A percentile compares a stretch with the other conserved stretches of the same genome.
Evolutionary conservation across 2,888 invertebrate species (phyloP).

Genomic region (Elmis aenea): DNA sequence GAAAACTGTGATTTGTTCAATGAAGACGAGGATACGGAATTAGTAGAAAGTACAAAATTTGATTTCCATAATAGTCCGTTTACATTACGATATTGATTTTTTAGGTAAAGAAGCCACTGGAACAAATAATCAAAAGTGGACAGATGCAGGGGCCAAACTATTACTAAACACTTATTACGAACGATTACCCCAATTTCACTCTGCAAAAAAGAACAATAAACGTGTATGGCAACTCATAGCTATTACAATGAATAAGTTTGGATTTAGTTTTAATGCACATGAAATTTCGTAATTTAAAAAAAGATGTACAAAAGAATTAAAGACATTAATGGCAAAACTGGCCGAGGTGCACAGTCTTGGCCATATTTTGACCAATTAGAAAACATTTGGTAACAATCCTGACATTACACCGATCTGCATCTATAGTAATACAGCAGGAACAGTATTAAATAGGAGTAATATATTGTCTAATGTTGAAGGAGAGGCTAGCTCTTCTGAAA

Average conservation of each 20-base stretch:
- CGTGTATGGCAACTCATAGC: background rate
- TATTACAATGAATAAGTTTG: background rate
- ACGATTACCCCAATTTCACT: background rate
- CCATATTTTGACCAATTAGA: conserved; percentile 4
- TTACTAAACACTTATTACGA: conserved; percentile 1
- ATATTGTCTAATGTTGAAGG: no score
- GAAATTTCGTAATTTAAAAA: conserved; percentile 4
- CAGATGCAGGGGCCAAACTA: background rate
- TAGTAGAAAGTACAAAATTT: no score
- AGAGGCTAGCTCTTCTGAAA: no score
- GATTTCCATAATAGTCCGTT: no score
- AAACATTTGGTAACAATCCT: conserved; percentile 2
- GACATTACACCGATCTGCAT: conserved; percentile 1
- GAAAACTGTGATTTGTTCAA: no score
- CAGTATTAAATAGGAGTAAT: no score
- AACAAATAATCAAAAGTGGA: conserved; percentile 1
- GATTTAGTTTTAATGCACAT: background rate
- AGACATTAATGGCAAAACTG: conserved; percentile 3
- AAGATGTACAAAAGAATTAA: conserved; percentile 4
- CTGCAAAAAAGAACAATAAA: conserved; percentile 1
- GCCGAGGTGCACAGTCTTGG: conserved; percentile 1
- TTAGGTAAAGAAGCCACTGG: no score
- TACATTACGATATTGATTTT: no score
- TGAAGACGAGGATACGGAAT: no score
- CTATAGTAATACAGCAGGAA: background rate